Percentiles rank a stretch among this genome's conserved stretches.
Conservation (phyloP, 2,797 vertebrate species). For the Erpetoichthys calabaricus region DNA sequence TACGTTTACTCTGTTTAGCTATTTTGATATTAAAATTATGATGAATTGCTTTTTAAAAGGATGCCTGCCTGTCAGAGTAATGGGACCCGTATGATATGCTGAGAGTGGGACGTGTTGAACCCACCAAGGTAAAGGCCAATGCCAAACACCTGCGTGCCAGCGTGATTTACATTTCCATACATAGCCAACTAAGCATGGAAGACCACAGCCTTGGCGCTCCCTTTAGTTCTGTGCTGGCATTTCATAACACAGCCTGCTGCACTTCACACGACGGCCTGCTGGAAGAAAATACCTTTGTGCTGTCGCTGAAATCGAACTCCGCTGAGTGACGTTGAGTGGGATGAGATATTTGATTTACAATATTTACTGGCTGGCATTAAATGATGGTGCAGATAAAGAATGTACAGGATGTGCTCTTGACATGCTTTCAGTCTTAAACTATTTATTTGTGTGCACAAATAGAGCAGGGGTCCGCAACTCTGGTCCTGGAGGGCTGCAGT, state of each 20-base stretch:
- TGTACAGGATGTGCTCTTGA: too few species aligned
- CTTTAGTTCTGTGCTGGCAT: slow-evolving; percentile 17
- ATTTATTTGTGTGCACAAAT: too few species aligned
- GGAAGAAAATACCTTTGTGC: slow-evolving; percentile 12
- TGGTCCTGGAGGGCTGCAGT: too few species aligned
- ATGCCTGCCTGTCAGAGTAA: not conserved
- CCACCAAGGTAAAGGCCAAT: not conserved
- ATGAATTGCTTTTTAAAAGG: not conserved
- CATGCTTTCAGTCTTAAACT: too few species aligned
- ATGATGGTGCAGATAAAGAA: too few species aligned
- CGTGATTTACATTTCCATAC: slow-evolving; percentile 30
- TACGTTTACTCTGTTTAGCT: not conserved
- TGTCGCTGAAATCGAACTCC: slow-evolving; percentile 13
- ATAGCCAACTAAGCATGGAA: slow-evolving; percentile 29
- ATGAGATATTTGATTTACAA: too few species aligned
- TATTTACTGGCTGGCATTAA: too few species aligned
- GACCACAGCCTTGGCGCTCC: slow-evolving; percentile 8
- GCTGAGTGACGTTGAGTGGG: slow-evolving; percentile 1
- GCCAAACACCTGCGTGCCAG: not conserved
- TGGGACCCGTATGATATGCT: too few species aligned
- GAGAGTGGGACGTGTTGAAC: not conserved
- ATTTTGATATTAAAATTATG: not conserved
- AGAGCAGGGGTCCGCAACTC: too few species aligned
- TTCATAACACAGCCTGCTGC: not conserved
- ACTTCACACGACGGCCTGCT: slow-evolving; percentile 1